phyloP scores from a whole-genome alignment of 2,888 invertebrate genomes.

The Chironomus tentans region DNA sequence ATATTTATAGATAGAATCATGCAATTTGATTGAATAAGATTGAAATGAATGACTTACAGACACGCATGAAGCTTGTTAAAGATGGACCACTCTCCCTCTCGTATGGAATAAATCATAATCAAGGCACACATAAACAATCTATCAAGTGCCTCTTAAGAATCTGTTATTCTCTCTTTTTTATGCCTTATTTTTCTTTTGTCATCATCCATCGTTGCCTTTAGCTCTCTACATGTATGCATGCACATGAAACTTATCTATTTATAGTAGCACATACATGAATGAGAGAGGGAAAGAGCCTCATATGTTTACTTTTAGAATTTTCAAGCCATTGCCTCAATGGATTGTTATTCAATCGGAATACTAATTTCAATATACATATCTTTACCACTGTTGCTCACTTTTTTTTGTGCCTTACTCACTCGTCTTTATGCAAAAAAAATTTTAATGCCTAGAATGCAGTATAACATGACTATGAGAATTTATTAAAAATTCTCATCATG shows the following conservation, averaged over 20 bases:
- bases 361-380: not conserved
- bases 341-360: not conserved
- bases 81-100: not conserved
- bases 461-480: not conserved
- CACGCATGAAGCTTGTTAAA: slow-evolving; percentile 5
- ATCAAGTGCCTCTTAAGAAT: not conserved
- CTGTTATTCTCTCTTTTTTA: not conserved
- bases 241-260: not conserved
- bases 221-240: not conserved
- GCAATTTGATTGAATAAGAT: not conserved
- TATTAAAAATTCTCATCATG: not conserved
- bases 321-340: not conserved
- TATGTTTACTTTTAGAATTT: not conserved
- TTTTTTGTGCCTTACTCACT: not conserved
- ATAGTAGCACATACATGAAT: not conserved
- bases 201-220: not conserved
- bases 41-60: not conserved
- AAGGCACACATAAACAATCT: not conserved
- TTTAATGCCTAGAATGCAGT: not conserved
- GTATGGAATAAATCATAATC: not conserved
- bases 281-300: not conserved
- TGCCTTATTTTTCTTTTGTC: no score
- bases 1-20: not conserved
- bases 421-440: no score
- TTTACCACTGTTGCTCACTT: not conserved